Evolutionary conservation across 2,888 invertebrate genomes (phyloP).

Genomic region (Odontomyia ornata): DNA sequence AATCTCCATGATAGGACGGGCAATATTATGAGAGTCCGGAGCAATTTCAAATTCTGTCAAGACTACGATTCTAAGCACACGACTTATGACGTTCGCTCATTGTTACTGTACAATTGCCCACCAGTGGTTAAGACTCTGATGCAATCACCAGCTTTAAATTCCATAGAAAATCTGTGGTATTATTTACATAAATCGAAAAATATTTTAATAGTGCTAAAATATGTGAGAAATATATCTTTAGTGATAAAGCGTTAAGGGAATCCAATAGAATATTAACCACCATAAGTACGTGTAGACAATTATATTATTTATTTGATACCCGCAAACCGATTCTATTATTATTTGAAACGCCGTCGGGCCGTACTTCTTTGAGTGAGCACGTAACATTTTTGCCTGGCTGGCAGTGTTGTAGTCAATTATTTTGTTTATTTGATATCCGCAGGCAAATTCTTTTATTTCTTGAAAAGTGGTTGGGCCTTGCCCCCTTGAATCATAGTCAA

Average conservation of each 20-base stretch:
- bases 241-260: neutral
- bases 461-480: no score
- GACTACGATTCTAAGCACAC: neutral
- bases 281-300: neutral
- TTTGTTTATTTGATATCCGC: no score
- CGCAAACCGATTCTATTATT: no score
- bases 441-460: no score
- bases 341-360: no score
- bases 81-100: slow-evolving; percentile 2
- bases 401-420: no score
- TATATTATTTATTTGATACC: no score
- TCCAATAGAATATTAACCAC: neutral
- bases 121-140: neutral
- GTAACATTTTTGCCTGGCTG: no score
- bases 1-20: neutral
- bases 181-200: neutral
- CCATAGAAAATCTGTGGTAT: neutral
- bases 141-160: neutral
- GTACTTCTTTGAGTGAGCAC: no score
- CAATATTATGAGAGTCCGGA: neutral
- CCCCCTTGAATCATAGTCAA: no score
- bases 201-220: neutral
- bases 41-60: neutral
- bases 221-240: neutral
- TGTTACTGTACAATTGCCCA: slow-evolving; percentile 12